Conservation (phyloP, 30 jellyfish, hydroid and myxozoan species). For the Turritopsis dohrnii region DNA sequence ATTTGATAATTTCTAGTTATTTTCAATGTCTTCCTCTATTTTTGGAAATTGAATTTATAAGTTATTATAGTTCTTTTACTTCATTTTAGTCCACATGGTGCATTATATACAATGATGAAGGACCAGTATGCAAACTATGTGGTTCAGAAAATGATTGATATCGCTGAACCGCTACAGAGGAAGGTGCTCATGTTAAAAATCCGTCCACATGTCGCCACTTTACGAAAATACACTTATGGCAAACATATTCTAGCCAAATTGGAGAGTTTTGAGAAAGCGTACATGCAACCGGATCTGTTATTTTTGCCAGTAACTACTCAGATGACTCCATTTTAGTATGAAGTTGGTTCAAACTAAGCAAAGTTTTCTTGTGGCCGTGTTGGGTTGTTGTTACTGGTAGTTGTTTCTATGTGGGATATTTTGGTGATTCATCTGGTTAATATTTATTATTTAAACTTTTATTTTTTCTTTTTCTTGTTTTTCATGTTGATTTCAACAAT, state of each 20-base stretch:
- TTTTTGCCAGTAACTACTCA: conserved; percentile 58
- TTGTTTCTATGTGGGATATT: background rate
- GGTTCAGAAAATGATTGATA: conserved; percentile 95
- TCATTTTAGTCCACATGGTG: conserved; percentile 59
- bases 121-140: conserved; percentile 98
- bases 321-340: conserved; percentile 22
- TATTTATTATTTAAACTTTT: background rate
- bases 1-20: background rate
- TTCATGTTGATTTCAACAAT: background rate
- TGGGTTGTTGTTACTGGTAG: conserved; percentile 13
- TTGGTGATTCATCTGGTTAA: background rate
- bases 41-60: background rate
- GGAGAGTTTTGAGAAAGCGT: conserved; percentile 85
- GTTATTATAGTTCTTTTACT: background rate
- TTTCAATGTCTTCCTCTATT: background rate
- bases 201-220: conserved; percentile 89
- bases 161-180: conserved; percentile 87
- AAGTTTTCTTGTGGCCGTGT: conserved; percentile 25
- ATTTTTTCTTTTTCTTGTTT: too few relatives aligned
- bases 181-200: conserved; percentile 71
- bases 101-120: conserved; percentile 93
- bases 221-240: conserved; percentile 92
- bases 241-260: conserved; percentile 91
- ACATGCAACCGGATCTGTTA: conserved; percentile 89
- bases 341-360: conserved; percentile 22